These are phyloP conservation scores for Cirrhinus molitorella DNA, from an alignment of 2,797 vertebrate species.

Conservation along the genomic window DNA sequence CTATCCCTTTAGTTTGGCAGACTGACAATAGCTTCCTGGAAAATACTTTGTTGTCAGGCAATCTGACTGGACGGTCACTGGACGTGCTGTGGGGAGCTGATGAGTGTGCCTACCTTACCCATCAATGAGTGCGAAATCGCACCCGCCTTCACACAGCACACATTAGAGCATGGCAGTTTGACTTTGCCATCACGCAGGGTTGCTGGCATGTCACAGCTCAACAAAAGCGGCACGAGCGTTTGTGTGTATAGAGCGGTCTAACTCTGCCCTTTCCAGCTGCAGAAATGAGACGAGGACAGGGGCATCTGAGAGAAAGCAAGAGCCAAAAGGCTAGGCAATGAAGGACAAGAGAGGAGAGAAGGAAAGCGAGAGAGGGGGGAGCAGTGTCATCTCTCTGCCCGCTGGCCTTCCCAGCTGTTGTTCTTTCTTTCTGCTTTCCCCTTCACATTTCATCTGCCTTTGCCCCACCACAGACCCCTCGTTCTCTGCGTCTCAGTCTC, in stretches of 20 bases:
- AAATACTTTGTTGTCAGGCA: neutral
- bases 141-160: neutral
- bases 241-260: conserved; percentile 12
- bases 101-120: conserved; percentile 5
- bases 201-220: neutral
- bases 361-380: conserved; percentile 50
- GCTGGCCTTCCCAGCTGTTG: conserved; percentile 69
- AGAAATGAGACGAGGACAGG: conserved; percentile 60
- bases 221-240: conserved; percentile 44
- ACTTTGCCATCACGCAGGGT: neutral
- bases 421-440: conserved; percentile 34
- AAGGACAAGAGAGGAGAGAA: conserved; percentile 43
- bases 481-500: conserved; percentile 17
- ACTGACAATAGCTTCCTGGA: neutral
- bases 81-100: neutral
- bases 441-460: conserved; percentile 74
- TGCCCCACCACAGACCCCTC: conserved; percentile 54
- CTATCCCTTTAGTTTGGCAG: neutral
- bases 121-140: conserved; percentile 13
- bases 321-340: conserved; percentile 37
- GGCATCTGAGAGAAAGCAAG: conserved; percentile 29
- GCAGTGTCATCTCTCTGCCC: conserved; percentile 67
- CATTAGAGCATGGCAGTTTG: neutral
- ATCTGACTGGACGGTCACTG: neutral
- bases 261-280: conserved; percentile 74